Base-by-base conservation (phyloP, 2,888 invertebrate species). In the Hemicrepidius hirtus region DNA sequence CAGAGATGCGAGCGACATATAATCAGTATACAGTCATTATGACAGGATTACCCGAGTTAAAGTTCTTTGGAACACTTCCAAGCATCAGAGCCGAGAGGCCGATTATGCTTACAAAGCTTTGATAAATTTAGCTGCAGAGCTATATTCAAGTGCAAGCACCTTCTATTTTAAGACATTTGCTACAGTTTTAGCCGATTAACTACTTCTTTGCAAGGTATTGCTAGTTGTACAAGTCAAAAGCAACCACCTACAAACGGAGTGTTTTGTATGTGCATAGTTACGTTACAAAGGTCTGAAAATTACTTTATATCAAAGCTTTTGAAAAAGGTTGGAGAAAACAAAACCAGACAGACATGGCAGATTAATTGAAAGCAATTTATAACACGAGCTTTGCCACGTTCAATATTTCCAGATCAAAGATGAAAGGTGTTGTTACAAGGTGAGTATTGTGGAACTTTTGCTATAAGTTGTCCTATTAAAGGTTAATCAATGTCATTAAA, bases 11-110 rank as follows among this genome's bases (percentile, higher is more conserved):
- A 44, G 21, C 41, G 24, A 60, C 60, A 60, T 60, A 60, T 28
- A 60, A 44, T 44, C 60, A 64, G 50, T 64, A 50, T 64, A 64
- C 64, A 64, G 64, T 49, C 35, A 64, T 60, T 64, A 64, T 64
- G 50, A 64, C 50, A 50, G 49, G 49, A 64, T 49, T 40, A 64
- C 64, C 49, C 49, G 20, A 64, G 46, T 49, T 46, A 64, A 62
- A 60, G 59, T 68, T 68, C 32, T 68, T 62, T 68, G 68, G 68
- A 68, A 49, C 37, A 62, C 13, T 46, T 68, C 62, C 68, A 68
- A 68, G 35, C 12, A 62, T 40, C 62, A 50, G 46, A 62, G 68
- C 40, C 68, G 50, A 59, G 67, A 32, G 46, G 13, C 32, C 59
- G 67, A 57, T 68, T 68, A 49, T 57, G 67, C 59, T 49, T 59